phyloP scores from a whole-genome alignment of 1,140 invertebrate genomes.

The Aricia agestis region DNA sequence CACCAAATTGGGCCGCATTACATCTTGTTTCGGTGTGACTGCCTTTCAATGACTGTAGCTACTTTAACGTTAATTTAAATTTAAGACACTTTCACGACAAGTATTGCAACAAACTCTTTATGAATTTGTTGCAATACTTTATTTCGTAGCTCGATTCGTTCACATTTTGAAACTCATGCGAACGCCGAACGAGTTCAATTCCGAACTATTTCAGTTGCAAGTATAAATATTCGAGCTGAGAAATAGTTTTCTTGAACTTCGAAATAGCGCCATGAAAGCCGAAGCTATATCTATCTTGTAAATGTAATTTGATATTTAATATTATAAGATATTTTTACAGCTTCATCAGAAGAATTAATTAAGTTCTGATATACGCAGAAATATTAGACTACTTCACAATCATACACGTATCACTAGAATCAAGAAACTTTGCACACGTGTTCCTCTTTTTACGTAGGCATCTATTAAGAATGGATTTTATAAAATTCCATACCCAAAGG shows the following conservation, averaged over 20 bases:
- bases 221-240: not conserved
- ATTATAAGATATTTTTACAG: no score
- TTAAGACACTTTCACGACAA: not conserved
- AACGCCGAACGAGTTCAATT: not conserved
- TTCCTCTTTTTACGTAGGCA: no score
- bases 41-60: not conserved
- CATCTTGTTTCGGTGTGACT: not conserved
- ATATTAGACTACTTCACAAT: no score
- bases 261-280: not conserved
- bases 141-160: not conserved
- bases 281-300: not conserved
- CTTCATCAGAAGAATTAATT: no score
- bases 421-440: no score
- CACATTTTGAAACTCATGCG: not conserved
- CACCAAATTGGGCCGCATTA: no score
- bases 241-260: not conserved
- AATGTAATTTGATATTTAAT: not conserved
- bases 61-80: not conserved
- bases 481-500: no score
- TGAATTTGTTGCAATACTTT: conserved; percentile 1
- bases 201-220: not conserved
- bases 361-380: no score
- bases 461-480: no score
- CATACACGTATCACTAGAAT: no score
- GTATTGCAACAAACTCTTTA: no score